Evolutionary conservation across 2,888 invertebrate species (phyloP).

Genomic region (Dynastes hyllus): DNA sequence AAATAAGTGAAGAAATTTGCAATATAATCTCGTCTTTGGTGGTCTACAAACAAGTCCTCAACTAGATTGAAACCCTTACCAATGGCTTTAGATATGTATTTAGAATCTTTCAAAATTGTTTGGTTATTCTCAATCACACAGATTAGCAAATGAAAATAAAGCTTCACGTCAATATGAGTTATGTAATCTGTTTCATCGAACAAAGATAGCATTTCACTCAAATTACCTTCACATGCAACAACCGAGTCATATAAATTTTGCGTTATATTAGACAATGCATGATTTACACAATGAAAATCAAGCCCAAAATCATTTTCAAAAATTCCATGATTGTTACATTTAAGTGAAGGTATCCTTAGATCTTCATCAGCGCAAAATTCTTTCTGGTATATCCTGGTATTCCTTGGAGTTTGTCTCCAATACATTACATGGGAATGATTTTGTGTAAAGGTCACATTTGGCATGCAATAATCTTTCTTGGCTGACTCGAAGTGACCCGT

Average conservation of each 20-base stretch:
- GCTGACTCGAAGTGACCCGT: constrained; percentile 4
- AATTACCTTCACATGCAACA: neutral
- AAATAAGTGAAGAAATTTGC: constrained; percentile 11
- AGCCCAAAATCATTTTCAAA: constrained; percentile 22
- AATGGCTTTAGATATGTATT: neutral
- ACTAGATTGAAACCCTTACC: constrained; percentile 12
- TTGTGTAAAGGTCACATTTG: neutral
- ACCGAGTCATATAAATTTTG: constrained; percentile 7
- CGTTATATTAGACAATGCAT: constrained; percentile 5
- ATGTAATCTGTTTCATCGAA: neutral
- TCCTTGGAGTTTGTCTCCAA: constrained; percentile 39
- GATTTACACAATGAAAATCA: neutral
- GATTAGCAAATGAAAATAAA: constrained; percentile 15
- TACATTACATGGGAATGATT: neutral
- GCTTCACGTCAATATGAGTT: constrained; percentile 21
- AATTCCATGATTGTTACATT: constrained; percentile 12
- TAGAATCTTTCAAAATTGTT: neutral
- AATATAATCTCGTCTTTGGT: neutral
- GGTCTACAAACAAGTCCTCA: neutral
- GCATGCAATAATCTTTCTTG: constrained; percentile 6
- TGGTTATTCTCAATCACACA: constrained; percentile 10
- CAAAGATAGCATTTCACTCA: neutral
- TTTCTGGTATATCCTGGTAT: constrained; percentile 31
- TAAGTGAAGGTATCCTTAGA: constrained; percentile 15
- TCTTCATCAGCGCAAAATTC: constrained; percentile 40